phyloP scores from a whole-genome alignment of 2,888 invertebrate species.

The Ornithoptera priamus region DNA sequence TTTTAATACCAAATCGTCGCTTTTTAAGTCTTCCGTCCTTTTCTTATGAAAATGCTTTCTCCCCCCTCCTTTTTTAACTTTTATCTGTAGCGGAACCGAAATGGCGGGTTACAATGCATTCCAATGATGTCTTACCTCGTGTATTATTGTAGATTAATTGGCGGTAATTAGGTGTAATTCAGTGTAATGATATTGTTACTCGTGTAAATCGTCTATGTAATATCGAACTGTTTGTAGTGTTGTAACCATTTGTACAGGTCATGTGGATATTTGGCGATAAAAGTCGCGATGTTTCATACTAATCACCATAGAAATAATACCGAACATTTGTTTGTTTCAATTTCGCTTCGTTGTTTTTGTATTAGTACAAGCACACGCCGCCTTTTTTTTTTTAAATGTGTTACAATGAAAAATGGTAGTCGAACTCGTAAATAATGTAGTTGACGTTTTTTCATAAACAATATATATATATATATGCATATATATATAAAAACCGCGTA shows the following conservation, averaged over 20 bases:
- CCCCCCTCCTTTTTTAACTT: conserved; percentile 33
- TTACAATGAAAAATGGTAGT: conserved; percentile 77
- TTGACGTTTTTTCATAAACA: conserved; percentile 57
- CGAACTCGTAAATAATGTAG: conserved; percentile 51
- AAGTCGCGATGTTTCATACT: conserved; percentile 63
- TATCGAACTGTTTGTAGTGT: conserved; percentile 66
- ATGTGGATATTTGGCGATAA: conserved; percentile 80
- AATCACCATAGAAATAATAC: conserved; percentile 53
- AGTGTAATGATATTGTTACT: conserved; percentile 19
- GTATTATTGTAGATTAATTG: conserved; percentile 6
- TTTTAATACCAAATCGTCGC: conserved; percentile 58
- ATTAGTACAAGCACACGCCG: conserved; percentile 50
- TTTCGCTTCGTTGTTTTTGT: conserved; percentile 53
- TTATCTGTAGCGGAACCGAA: conserved; percentile 19
- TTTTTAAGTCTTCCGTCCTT: conserved; percentile 77
- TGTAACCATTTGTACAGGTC: conserved; percentile 71
- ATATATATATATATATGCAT: conserved; percentile 38
- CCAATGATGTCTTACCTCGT: conserved; percentile 3
- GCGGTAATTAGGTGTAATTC: conserved; percentile 17
- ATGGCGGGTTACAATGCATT: not conserved
- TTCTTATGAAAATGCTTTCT: conserved; percentile 50
- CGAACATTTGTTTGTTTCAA: conserved; percentile 54
- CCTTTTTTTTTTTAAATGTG: conserved; percentile 57
- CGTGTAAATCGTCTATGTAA: conserved; percentile 33
- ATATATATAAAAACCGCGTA: conserved; percentile 45